phyloP scores from a whole-genome alignment of 2,797 vertebrate genomes.

The Decapterus maruadsi region DNA sequence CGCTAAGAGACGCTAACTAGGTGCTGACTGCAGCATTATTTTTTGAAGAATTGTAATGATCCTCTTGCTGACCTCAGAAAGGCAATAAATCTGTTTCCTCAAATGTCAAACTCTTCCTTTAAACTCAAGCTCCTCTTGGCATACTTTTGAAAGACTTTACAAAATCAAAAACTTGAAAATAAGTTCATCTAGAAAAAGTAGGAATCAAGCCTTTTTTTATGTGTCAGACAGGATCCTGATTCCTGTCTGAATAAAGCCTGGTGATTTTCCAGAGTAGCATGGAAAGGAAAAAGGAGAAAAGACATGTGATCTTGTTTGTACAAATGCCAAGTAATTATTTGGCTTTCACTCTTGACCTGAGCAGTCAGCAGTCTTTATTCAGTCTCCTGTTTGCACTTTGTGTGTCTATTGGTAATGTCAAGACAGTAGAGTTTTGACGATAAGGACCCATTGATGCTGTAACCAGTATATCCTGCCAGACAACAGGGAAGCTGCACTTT shows the following conservation, averaged over 20 bases:
- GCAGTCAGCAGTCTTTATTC: slow-evolving; percentile 24
- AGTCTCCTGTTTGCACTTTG: slow-evolving; percentile 40
- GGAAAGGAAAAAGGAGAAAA: background rate
- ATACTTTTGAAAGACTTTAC: background rate
- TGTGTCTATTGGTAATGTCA: slow-evolving; percentile 46
- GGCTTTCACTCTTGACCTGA: slow-evolving; percentile 13
- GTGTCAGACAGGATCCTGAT: background rate
- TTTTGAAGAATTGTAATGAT: background rate
- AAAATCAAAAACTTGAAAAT: background rate
- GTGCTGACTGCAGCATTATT: background rate
- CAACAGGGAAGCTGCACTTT: slow-evolving; percentile 57
- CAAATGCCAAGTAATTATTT: slow-evolving; percentile 28
- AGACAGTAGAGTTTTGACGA: slow-evolving; percentile 44
- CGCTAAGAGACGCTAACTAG: background rate
- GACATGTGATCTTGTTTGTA: slow-evolving; percentile 16
- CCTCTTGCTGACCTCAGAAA: background rate
- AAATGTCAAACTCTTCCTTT: slow-evolving; percentile 3
- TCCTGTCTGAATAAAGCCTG: background rate
- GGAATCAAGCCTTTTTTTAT: background rate
- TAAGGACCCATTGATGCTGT: slow-evolving; percentile 57
- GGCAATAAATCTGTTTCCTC: background rate
- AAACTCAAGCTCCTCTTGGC: too few relatives aligned
- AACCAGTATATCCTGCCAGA: slow-evolving; percentile 72
- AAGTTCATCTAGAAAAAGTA: background rate
- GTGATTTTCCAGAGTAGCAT: background rate